These are phyloP conservation scores for Hypomecis atomaria DNA, from an alignment of 2,888 invertebrate genomes.

Conservation along the genomic window DNA sequence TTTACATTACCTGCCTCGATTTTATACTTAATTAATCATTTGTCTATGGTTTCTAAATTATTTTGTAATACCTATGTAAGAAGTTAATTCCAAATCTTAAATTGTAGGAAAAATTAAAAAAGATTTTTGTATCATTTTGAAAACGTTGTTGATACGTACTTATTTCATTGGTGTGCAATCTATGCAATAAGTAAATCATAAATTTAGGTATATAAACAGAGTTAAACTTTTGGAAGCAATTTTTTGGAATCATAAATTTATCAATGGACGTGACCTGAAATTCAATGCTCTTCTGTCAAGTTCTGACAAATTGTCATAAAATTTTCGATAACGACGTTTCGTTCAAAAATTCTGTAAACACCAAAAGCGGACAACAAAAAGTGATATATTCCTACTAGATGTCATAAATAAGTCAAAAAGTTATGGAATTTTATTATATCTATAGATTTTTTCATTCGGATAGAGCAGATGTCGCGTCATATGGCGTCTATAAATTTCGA, in stretches of 20 bases:
- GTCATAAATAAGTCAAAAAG: slow-evolving; percentile 57
- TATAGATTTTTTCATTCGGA: slow-evolving; percentile 32
- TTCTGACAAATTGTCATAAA: slow-evolving; percentile 14
- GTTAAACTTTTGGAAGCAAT: too few species aligned
- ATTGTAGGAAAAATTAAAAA: too few species aligned
- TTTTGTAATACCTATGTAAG: too few species aligned
- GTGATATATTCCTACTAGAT: slow-evolving; percentile 45
- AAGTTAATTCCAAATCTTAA: too few species aligned
- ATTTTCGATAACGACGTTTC: slow-evolving; percentile 23
- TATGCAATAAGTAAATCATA: too few species aligned
- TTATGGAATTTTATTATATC: slow-evolving; percentile 51
- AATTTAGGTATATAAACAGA: neutral
- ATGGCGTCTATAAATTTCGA: slow-evolving; percentile 58
- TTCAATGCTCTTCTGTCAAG: slow-evolving; percentile 7
- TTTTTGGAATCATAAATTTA: neutral
- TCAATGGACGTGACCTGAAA: neutral
- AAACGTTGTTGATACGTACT: too few species aligned
- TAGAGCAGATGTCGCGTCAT: slow-evolving; percentile 61
- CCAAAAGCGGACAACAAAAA: slow-evolving; percentile 48
- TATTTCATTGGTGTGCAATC: too few species aligned
- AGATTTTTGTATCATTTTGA: too few species aligned
- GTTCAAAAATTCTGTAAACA: slow-evolving; percentile 44
- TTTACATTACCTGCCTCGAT: too few species aligned
- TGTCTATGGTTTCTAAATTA: too few species aligned
- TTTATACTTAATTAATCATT: too few species aligned